Evolutionary conservation across 1,140 invertebrate species (phyloP), one percentile per base, ranked within the genome.

Genomic region (Heliothis subflexa): DNA sequence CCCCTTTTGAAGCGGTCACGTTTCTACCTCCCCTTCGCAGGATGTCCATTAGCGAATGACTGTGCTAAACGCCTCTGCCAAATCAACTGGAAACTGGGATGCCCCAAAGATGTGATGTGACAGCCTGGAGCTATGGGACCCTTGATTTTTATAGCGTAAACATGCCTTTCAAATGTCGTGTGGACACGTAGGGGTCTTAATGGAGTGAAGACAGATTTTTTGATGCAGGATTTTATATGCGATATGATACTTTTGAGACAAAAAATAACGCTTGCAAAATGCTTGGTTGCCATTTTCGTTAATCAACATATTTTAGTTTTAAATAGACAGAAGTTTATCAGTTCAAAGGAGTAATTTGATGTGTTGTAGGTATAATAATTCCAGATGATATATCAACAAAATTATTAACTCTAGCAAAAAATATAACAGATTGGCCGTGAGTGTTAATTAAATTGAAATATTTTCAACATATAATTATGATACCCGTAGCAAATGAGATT

Each of bases 41-140:
- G 62, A 77, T 55, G 62, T 77, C 74, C 74, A 77, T 77, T 77
- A 77, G 61, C 33, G 74, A 77, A 28, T 77, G 74, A 77, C 62
- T 66, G 49, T 52, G 62, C 74, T 66, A 77, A 77, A 77, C n/a
- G 74, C 66, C 1, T 3, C 13, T 68, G 62, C 18, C 40, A 77
- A 77, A 77, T 77, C 74, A 77, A 55, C 61, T 77, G 74, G 74
- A 77, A 77, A 75, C 21, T 7, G 57, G 57, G 55, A 28, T 62
- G 21, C 62, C 40, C 16, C 62, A 66, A 47, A 33, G 62, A n/a
- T 47, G n/a, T 66, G 16, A 18, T 66, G 11, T 28, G 52, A 21
- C 16, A 28, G 11, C 59, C 59, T 75, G 21, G 3, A 45, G 73
- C 45, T 50, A 75, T 75, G 59, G 59, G 47, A 59, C 14, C 18